Conservation (phyloP, 2,113 vertebrate species). For the Guaruba guarouba region DNA sequence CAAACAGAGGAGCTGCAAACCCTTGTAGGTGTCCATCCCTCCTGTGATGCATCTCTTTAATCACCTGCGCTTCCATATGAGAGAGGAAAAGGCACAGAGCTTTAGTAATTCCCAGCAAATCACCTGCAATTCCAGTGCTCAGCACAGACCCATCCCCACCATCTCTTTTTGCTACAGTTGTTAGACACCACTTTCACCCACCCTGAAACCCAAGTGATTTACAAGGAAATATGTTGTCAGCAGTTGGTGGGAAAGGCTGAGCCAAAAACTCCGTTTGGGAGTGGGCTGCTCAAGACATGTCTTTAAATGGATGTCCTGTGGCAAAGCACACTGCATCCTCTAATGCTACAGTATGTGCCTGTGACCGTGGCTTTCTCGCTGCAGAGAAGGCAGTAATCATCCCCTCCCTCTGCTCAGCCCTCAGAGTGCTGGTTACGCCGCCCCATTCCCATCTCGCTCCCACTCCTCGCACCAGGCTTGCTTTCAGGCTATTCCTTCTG, state of each 20-base stretch:
- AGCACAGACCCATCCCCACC: not conserved
- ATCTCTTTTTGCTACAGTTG: not conserved
- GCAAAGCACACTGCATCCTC: constrained; percentile 45
- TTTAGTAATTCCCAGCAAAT: not conserved
- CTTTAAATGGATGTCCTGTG: constrained; percentile 48
- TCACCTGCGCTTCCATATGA: fast-evolving
- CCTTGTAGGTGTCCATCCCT: not conserved
- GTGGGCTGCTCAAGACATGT: constrained; percentile 34
- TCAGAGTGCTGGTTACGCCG: not conserved
- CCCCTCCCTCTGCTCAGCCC: constrained; percentile 30
- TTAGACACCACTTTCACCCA: not conserved
- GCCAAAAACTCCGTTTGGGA: not conserved
- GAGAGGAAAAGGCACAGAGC: not conserved
- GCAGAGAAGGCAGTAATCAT: constrained; percentile 3
- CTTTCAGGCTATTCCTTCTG: constrained; percentile 52
- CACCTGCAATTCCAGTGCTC: not conserved
- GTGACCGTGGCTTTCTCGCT: not conserved
- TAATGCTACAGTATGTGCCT: constrained; percentile 15
- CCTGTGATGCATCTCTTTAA: not conserved
- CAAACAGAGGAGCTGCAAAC: not conserved
- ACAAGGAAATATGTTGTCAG: not conserved
- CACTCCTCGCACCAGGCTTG: constrained; percentile 37
- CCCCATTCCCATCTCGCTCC: constrained; percentile 12
- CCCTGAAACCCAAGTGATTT: not conserved
- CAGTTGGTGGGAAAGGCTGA: constrained; percentile 34